These are phyloP conservation scores for Proctacanthus coquilletti DNA, from an alignment of 1,140 invertebrate species.

Conservation along the genomic window DNA sequence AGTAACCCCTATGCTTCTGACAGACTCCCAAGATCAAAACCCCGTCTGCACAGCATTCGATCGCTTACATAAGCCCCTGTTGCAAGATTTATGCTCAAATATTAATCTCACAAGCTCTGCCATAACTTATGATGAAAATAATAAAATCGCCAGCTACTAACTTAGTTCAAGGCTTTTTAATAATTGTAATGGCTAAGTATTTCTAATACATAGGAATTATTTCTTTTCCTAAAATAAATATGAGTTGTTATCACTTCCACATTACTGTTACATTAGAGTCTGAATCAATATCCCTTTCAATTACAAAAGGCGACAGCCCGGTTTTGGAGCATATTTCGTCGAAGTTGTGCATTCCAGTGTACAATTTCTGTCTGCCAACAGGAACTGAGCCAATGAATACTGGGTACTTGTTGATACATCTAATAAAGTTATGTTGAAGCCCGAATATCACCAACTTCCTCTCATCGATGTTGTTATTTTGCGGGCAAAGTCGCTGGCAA, in stretches of 20 bases:
- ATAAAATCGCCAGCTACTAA: no score
- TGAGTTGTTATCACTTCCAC: conserved; percentile 49
- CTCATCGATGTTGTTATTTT: conserved; percentile 49
- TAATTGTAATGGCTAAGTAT: no score
- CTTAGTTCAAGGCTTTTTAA: no score
- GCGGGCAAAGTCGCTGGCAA: conserved; percentile 45
- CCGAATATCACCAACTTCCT: conserved; percentile 85
- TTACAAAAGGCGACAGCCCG: conserved; percentile 59
- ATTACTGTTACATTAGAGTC: conserved; percentile 72
- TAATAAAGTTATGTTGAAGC: conserved; percentile 67
- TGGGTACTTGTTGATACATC: conserved; percentile 61
- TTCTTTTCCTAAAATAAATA: conserved; percentile 4
- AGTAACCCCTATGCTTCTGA: no score
- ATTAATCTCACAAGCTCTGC: no score
- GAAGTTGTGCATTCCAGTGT: conserved; percentile 62
- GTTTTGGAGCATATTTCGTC: conserved; percentile 83
- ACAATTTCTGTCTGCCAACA: conserved; percentile 44
- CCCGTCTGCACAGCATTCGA: no score
- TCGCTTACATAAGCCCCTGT: no score
- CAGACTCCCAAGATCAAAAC: no score
- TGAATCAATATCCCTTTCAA: conserved; percentile 73
- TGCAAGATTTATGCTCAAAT: no score
- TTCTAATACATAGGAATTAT: no score
- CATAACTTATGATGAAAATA: no score
- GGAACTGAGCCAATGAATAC: conserved; percentile 34